Percentiles rank a stretch among this genome's conserved stretches.
Evolutionary conservation across 2,888 invertebrate species (phyloP).

Genomic region (Fragum sueziense): DNA sequence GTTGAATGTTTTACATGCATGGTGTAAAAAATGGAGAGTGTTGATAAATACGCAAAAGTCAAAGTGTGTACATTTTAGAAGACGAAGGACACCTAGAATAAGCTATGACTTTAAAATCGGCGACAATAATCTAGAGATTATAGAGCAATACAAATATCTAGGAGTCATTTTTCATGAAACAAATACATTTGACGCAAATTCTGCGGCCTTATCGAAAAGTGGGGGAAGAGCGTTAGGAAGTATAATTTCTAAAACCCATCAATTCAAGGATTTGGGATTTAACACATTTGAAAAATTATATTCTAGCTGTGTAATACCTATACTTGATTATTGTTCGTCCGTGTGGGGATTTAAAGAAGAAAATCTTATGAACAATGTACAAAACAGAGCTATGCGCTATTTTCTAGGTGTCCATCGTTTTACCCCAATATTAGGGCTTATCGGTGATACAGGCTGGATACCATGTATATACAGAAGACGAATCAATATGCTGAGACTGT

Average conservation of each 20-base stretch:
- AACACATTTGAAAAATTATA: neutral
- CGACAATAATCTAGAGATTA: conserved; percentile 2
- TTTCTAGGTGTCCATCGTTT: neutral
- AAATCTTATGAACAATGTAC: neutral
- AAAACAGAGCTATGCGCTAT: neutral
- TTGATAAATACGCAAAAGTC: neutral
- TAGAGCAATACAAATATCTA: conserved; percentile 10
- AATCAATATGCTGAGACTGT: neutral
- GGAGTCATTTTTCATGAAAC: conserved; percentile 3
- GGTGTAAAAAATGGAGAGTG: neutral
- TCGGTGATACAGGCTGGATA: neutral
- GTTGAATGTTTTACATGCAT: no score
- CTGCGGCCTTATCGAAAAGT: neutral
- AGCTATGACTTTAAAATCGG: neutral
- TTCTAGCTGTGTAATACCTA: neutral
- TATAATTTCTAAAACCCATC: neutral
- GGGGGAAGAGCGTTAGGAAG: neutral
- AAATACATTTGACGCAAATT: neutral
- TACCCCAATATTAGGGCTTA: neutral
- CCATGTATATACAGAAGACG: neutral
- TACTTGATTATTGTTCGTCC: neutral
- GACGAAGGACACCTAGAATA: neutral
- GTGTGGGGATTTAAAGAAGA: neutral
- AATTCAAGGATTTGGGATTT: no score
- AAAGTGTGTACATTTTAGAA: conserved; percentile 8